These are phyloP conservation scores for Cebus imitator DNA, from an alignment of 2,113 vertebrate genomes.

Conservation along the genomic window DNA sequence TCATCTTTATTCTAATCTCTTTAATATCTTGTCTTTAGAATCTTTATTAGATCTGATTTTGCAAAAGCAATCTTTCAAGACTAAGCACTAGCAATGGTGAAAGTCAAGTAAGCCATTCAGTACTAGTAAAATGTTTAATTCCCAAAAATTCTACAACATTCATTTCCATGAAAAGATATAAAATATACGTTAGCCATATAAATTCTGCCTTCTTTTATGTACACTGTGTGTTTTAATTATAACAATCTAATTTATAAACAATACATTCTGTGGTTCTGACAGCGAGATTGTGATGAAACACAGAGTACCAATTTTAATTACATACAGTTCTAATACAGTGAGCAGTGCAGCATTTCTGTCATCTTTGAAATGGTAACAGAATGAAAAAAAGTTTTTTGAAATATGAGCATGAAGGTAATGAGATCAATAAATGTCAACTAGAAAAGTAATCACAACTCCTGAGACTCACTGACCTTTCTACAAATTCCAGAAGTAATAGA, in stretches of 20 bases:
- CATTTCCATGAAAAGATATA: conserved; percentile 60
- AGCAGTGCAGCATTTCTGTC: conserved; percentile 84
- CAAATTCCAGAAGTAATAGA: conserved; percentile 89
- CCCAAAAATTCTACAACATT: conserved; percentile 42
- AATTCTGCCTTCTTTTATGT: conserved; percentile 73
- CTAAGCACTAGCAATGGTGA: background rate
- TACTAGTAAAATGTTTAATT: conserved; percentile 38
- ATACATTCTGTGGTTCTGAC: conserved; percentile 80
- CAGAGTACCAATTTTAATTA: conserved; percentile 86
- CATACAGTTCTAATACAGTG: conserved; percentile 83
- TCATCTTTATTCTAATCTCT: conserved; percentile 12
- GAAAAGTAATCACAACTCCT: conserved; percentile 90
- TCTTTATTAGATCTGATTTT: conserved; percentile 26
- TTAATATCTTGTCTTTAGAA: background rate
- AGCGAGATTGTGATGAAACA: conserved; percentile 84
- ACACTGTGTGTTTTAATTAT: conserved; percentile 81
- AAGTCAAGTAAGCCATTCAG: background rate
- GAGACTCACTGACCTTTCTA: conserved; percentile 92
- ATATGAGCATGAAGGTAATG: conserved; percentile 89
- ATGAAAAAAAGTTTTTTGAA: conserved; percentile 85
- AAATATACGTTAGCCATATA: conserved; percentile 75
- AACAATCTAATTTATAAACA: conserved; percentile 83
- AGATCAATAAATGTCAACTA: conserved; percentile 93
- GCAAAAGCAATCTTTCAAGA: conserved; percentile 42
- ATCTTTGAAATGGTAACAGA: conserved; percentile 86